Conservation (phyloP, 2,797 vertebrate species). For the Notoglanidium macrostoma region DNA sequence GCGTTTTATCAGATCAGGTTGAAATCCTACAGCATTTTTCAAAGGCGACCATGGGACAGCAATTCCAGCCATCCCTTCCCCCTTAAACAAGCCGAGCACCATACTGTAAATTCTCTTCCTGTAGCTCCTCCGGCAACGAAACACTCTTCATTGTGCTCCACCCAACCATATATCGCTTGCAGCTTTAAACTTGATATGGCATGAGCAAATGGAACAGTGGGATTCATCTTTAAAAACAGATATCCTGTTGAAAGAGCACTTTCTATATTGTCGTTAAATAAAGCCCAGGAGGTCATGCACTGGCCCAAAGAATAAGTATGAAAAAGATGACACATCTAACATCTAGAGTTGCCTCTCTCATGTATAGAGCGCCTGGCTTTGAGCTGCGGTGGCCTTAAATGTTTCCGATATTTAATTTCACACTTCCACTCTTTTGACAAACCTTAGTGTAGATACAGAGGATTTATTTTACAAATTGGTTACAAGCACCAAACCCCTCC, state of each 20-base stretch:
- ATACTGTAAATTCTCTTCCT: constrained; percentile 37
- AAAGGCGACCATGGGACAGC: background rate
- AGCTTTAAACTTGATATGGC: constrained; percentile 63
- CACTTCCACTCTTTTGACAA: constrained; percentile 46
- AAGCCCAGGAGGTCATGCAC: constrained; percentile 35
- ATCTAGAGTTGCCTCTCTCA: constrained; percentile 29
- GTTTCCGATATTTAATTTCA: constrained; percentile 64
- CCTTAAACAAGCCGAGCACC: background rate
- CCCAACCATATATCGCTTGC: constrained; percentile 50
- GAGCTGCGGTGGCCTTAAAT: constrained; percentile 19
- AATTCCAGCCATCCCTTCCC: background rate
- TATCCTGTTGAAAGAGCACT: constrained; percentile 46
- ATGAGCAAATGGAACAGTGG: constrained; percentile 45
- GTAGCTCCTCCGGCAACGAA: constrained; percentile 46
- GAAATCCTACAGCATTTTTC: constrained; percentile 8
- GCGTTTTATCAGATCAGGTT: background rate
- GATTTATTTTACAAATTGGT: constrained; percentile 66
- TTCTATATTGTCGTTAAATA: constrained; percentile 43
- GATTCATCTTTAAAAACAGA: constrained; percentile 55
- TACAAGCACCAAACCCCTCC: constrained; percentile 59
- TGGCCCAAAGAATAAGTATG: constrained; percentile 32
- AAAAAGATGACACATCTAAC: constrained; percentile 23
- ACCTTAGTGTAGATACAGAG: constrained; percentile 38
- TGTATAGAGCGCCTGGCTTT: constrained; percentile 17
- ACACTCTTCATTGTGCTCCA: constrained; percentile 47